Evolutionary conservation across 2,113 vertebrate genomes (phyloP), one percentile per base, ranked within the genome.

Genomic region (Thunnus thynnus): DNA sequence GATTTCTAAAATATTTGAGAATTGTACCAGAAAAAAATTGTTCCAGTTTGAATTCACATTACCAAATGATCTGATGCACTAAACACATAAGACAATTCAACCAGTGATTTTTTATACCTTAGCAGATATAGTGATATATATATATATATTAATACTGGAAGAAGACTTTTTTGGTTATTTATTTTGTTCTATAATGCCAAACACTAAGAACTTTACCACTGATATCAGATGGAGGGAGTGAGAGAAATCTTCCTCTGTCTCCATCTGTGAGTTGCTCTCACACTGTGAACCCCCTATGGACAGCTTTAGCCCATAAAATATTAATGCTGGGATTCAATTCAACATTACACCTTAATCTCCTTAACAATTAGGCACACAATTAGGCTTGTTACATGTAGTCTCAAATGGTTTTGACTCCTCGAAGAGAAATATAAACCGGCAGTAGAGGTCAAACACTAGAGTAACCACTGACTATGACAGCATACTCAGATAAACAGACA

Each of bases 301-400:
- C 88, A 91, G 91, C 84, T 93, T 91, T 86, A 92, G 84, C 90
- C 51, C 90, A 94, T 95, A 60, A 94, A 95, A 94, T 94, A 95
- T 95, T 95, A 92, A 95, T 91, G 89, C 70, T 83, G 71, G 86
- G 93, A 93, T 93, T 93, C 91, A 93, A 94, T 92, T 94, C 92
- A 93, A 91, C 84, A 91, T 85, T 83, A 69, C 91, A 85, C 64
- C 81, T 86, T 94, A 90, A 92, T 87, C 91, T 87, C 56, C 75
- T 89, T 91, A 89, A 94, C 86, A 93, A 92, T 92, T 91, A 89
- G 47, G 56, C 61, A 82, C 67, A 86, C 71, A 89, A 82, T 87
- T 84, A 83, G 72, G 57, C 79, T 81, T 72, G 86, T 83, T 76
- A 64, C 63, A 64, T 17, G 55, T 10, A 16, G 77, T 84, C 80